These are phyloP conservation scores for Notodonta dromedarius DNA, from an alignment of 2,888 invertebrate genomes.

Conservation along the genomic window DNA sequence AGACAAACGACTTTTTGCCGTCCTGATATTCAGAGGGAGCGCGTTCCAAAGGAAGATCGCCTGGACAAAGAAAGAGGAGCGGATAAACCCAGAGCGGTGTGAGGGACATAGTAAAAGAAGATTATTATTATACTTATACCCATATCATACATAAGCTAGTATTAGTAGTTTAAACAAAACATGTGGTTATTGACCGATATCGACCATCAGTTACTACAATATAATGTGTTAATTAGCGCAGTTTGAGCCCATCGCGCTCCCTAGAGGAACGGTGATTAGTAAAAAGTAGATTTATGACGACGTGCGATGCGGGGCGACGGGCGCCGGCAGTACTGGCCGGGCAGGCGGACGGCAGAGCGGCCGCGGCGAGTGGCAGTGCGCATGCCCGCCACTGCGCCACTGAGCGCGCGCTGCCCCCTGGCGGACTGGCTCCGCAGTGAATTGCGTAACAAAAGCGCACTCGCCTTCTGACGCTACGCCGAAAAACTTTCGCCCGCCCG, in stretches of 20 bases:
- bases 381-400: slow-evolving; percentile 84
- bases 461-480: slow-evolving; percentile 73
- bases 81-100: too few species aligned
- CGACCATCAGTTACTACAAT: not conserved
- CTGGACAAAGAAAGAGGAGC: too few species aligned
- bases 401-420: slow-evolving; percentile 79
- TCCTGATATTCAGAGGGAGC: too few species aligned
- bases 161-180: too few species aligned
- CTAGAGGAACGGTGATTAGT: slow-evolving; percentile 41
- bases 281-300: slow-evolving; percentile 55
- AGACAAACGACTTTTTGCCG: too few species aligned
- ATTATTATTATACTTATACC: too few species aligned
- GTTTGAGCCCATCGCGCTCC: slow-evolving; percentile 11
- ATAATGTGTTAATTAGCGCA: slow-evolving; percentile 8
- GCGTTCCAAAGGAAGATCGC: too few species aligned
- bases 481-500: slow-evolving; percentile 76
- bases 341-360: slow-evolving; percentile 23
- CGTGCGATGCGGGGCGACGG: slow-evolving; percentile 28
- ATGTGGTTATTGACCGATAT: too few species aligned
- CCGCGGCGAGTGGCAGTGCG: slow-evolving; percentile 57
- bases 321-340: slow-evolving; percentile 23
- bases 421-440: slow-evolving; percentile 78
- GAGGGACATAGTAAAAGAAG: too few species aligned
- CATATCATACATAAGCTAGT: too few species aligned
- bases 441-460: slow-evolving; percentile 83